Conservation (phyloP, 2,888 invertebrate genomes). For the Yponomeuta evonymella region DNA sequence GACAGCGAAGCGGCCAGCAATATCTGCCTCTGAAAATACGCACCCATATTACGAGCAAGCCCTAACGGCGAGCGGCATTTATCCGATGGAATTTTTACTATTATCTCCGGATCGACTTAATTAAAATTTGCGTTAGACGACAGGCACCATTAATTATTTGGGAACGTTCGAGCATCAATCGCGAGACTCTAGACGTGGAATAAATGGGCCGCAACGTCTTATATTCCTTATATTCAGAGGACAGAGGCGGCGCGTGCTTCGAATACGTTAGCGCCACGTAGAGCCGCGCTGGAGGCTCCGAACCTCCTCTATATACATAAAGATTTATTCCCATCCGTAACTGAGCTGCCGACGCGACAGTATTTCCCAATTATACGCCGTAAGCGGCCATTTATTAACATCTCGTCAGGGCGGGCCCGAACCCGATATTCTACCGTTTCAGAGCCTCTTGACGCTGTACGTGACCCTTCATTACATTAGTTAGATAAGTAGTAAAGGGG, state of each 20-base stretch:
- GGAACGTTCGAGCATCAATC: slow-evolving; percentile 60
- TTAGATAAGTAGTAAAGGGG: neutral
- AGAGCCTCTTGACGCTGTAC: neutral
- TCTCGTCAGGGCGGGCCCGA: slow-evolving; percentile 66
- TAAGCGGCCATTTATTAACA: slow-evolving; percentile 71
- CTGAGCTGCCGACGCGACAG: slow-evolving; percentile 71
- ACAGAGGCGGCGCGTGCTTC: slow-evolving; percentile 63
- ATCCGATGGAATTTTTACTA: slow-evolving; percentile 9
- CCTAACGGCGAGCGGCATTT: neutral
- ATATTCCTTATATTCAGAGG: slow-evolving; percentile 67
- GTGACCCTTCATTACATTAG: slow-evolving; percentile 9
- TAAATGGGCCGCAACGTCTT: slow-evolving; percentile 50
- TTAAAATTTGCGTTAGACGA: slow-evolving; percentile 58
- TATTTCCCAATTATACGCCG: slow-evolving; percentile 73
- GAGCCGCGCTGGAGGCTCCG: slow-evolving; percentile 29
- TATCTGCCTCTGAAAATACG: neutral
- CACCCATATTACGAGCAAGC: neutral
- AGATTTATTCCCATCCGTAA: slow-evolving; percentile 75
- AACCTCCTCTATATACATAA: slow-evolving; percentile 65
- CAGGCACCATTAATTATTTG: slow-evolving; percentile 61
- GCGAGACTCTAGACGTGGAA: slow-evolving; percentile 48
- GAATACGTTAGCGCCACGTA: slow-evolving; percentile 51
- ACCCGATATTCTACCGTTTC: slow-evolving; percentile 33
- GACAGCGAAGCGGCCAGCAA: neutral
- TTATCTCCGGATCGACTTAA: slow-evolving; percentile 31